Base-by-base conservation (phyloP, 2,113 vertebrate genomes). In the Mixornis gularis region DNA sequence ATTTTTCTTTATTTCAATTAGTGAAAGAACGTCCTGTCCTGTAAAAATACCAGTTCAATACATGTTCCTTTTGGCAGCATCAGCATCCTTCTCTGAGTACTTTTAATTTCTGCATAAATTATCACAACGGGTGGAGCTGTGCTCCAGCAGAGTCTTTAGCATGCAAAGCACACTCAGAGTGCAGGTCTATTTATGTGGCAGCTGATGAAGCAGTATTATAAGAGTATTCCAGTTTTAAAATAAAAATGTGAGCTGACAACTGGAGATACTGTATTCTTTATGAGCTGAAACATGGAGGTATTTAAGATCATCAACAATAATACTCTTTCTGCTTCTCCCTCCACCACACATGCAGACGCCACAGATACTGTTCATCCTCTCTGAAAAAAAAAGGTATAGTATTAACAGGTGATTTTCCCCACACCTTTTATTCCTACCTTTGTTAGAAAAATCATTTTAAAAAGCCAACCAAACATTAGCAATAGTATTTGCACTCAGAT, bases 401-500 rank as follows among this genome's bases (percentile, higher is more conserved):
- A 89, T 93, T 90, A 97, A 95, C 43, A 76, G 34, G 64, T 85
- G 65, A 90, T 94, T 94, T 62, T 5, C 25, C 51, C 65, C 73
- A 87, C 71, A 94, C 49, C 29, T 94, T 96, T 95, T 93, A 71
- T 85, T 73, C 74, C 70, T 85, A 44, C 29, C 46, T 95, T 89
- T 91, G 90, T 79, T 88, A 95, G 70, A 68, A 69, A 93, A 91
- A 46, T 77, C 9, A 85, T 95, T 95, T 91, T 56, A n/a, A 76
- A 73, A 88, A 96, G 55, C 53, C 55, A 95, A 69, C 86, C 91
- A 94, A 92, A 85, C 91, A 92, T 93, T 85, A 96, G 96, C 95
- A 92, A 96, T 96, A 96, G 92, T 96, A 52, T 95, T 94, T 95
- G 95, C 95, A 82, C 96, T 95, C 96, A 85, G 91, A 90, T 81